These are phyloP conservation scores for Tiaroga cobitis DNA, from an alignment of 2,797 vertebrate species.

Conservation along the genomic window DNA sequence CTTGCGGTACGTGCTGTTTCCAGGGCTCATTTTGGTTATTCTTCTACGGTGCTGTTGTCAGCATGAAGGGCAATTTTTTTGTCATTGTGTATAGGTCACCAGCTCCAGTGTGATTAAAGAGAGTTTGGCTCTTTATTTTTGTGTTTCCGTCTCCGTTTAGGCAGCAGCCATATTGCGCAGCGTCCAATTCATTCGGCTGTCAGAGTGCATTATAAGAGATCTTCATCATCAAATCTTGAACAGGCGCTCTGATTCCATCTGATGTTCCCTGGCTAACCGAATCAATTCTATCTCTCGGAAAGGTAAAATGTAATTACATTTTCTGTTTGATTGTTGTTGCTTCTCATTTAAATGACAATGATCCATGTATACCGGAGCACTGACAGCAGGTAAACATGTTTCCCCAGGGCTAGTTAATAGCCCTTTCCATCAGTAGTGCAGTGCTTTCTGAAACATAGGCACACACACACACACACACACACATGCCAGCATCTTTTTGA, in stretches of 20 bases:
- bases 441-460: conserved; percentile 53
- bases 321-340: conserved; percentile 67
- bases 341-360: conserved; percentile 67
- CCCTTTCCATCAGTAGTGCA: conserved; percentile 57
- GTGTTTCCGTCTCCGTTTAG: conserved; percentile 44
- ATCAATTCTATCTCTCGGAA: conserved; percentile 64
- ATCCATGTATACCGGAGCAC: conserved; percentile 62
- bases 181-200: conserved; percentile 63
- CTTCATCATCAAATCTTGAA: conserved; percentile 64
- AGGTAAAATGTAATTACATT: conserved; percentile 67
- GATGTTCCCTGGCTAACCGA: conserved; percentile 59
- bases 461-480: not conserved
- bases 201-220: conserved; percentile 60
- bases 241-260: conserved; percentile 53
- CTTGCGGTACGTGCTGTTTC: not conserved
- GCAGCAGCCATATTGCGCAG: conserved; percentile 47
- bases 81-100: conserved; percentile 43
- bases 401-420: conserved; percentile 59
- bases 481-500: conserved; percentile 8
- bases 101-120: conserved; percentile 48
- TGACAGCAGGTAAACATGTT: conserved; percentile 68
- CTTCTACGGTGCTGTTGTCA: conserved; percentile 27
- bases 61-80: not conserved
- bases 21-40: conserved; percentile 21
- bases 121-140: conserved; percentile 41